Percentiles rank a stretch among this genome's conserved stretches.
Evolutionary conservation across 1,140 invertebrate species (phyloP).

Genomic region (Lasaia peninsularis): DNA sequence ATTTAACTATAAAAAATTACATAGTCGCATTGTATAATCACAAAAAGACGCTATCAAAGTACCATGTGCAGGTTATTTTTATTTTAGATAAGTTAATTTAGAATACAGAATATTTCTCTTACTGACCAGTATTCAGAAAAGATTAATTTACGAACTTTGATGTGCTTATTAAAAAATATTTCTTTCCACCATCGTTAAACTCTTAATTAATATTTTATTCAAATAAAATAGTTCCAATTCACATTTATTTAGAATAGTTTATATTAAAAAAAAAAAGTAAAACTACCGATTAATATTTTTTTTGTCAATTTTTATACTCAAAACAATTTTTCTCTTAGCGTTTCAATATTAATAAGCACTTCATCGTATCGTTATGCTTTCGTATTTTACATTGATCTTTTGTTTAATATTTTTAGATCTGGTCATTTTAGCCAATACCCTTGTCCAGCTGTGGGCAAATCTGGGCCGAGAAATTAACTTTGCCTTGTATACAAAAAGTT

Average conservation of each 20-base stretch:
- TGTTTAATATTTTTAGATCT: constrained; percentile 1
- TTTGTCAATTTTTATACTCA: too few relatives aligned
- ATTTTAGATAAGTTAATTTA: background rate
- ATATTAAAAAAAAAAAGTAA: too few relatives aligned
- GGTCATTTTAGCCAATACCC: background rate
- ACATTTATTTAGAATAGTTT: too few relatives aligned
- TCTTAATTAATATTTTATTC: too few relatives aligned
- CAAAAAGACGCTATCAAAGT: background rate
- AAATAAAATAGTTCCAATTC: too few relatives aligned
- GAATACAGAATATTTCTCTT: background rate
- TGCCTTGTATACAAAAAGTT: background rate
- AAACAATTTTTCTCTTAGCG: too few relatives aligned
- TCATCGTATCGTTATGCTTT: background rate
- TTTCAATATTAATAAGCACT: background rate
- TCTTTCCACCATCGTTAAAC: too few relatives aligned
- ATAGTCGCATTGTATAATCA: background rate
- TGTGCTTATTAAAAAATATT: too few relatives aligned
- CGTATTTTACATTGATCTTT: too few relatives aligned
- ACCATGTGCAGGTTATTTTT: background rate
- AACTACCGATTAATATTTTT: too few relatives aligned
- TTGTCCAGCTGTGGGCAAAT: background rate
- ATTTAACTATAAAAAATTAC: background rate
- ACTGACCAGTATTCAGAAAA: background rate
- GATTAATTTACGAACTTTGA: too few relatives aligned
- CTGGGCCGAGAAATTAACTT: background rate